A percentile compares a stretch with the other conserved stretches of the same genome.
Conservation (phyloP, 2,888 invertebrate genomes). For the Diloba caeruleocephala region DNA sequence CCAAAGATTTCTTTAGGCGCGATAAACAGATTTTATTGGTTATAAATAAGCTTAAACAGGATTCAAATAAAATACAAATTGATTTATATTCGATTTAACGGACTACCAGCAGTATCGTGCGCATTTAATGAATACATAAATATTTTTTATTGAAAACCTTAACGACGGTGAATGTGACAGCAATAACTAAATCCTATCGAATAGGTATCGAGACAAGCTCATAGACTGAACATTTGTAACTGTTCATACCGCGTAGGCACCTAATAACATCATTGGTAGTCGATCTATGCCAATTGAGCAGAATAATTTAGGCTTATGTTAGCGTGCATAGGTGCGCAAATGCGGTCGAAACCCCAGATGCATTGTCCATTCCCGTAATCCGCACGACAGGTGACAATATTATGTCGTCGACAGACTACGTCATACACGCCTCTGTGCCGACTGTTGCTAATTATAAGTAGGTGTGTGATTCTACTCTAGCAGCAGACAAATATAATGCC, state of each 20-base stretch:
- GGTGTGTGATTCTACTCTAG: conserved; percentile 14
- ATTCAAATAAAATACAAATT: no score
- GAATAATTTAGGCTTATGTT: conserved; percentile 24
- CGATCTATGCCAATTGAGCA: conserved; percentile 30
- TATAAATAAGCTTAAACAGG: no score
- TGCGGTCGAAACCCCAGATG: conserved; percentile 55
- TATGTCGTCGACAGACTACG: conserved; percentile 45
- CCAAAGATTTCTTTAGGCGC: no score
- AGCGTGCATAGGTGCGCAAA: conserved; percentile 27
- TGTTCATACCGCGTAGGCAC: neutral
- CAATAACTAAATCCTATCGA: conserved; percentile 2
- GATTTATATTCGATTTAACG: no score
- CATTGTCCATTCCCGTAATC: conserved; percentile 39
- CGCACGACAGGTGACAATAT: conserved; percentile 45
- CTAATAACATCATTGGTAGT: conserved; percentile 16
- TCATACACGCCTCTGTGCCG: conserved; percentile 23
- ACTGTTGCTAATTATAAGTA: conserved; percentile 46
- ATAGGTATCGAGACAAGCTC: conserved; percentile 3
- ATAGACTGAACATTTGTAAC: no score
- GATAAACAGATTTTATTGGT: no score
- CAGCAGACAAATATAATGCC: neutral
- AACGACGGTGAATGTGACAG: neutral
- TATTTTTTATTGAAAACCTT: no score
- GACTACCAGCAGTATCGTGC: no score
- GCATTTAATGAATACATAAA: no score